Conservation (phyloP, 1,140 invertebrate genomes). For the Bicyclus anynana region DNA sequence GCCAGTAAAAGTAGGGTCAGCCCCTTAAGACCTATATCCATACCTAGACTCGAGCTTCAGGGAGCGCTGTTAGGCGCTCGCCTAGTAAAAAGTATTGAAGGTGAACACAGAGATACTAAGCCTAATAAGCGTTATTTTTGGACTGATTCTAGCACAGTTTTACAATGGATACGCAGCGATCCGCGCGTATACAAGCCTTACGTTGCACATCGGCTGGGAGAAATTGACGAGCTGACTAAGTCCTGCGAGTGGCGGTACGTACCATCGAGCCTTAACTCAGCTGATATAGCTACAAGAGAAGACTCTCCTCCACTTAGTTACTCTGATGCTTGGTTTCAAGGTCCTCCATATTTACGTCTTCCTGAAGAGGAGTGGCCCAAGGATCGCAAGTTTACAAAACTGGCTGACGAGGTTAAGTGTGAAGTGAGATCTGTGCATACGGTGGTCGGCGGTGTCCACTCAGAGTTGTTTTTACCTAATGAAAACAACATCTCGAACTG, state of each 20-base stretch:
- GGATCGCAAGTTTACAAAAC: no score
- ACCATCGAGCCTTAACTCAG: not conserved
- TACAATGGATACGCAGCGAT: not conserved
- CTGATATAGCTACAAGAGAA: not conserved
- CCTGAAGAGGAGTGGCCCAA: no score
- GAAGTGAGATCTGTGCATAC: no score
- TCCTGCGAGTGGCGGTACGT: not conserved
- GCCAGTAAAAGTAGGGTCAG: not conserved
- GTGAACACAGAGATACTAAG: not conserved
- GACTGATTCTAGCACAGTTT: not conserved
- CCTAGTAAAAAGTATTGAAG: not conserved
- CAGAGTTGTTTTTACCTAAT: no score
- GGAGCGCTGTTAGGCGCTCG: not conserved
- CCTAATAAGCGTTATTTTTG: not conserved
- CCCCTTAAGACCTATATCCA: not conserved
- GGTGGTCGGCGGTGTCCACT: no score
- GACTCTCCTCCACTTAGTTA: no score
- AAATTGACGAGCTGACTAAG: not conserved
- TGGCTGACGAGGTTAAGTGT: no score
- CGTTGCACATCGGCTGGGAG: not conserved
- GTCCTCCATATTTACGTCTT: no score
- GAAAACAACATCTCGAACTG: no score
- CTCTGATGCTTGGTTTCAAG: not conserved
- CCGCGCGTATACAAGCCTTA: not conserved
- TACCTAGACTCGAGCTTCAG: not conserved